Base-by-base conservation (phyloP, 2,113 vertebrate species). In the Apteryx mantelli region DNA sequence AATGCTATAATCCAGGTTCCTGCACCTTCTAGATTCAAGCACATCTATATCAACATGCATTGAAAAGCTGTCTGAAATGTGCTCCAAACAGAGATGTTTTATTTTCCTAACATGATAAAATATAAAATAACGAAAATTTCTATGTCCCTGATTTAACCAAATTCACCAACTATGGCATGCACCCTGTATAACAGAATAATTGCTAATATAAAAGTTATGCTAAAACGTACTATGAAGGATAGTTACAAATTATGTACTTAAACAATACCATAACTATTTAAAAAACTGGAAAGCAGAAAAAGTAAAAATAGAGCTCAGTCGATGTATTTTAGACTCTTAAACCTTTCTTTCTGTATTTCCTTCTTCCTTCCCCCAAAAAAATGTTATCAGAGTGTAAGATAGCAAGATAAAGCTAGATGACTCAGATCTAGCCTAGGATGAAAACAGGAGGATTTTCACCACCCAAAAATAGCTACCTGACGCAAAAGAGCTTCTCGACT, bases 401-500 rank as follows among this genome's bases (percentile, higher is more conserved):
- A 92, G 18, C 20, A 91, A 69, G 38, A 56, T 52, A 78, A 86
- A 78, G 19, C 16, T 80, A 75, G 81, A 79, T 83, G 48, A 84
- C 30, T 85, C 40, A 71, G 82, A 79, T 8, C 50, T 12, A 61
- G 69, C 5, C 76, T 78, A 77, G 78, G 60, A 80, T 15, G 32
- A 97, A 97, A 94, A 73, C 32, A 70, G 66, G 2, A 44, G 10
- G 9, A 92, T 83, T 95, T 93, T 74, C 70, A 61, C 11, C 66
- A 84, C 13, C 89, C 53, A 30, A 61, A 95, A 86, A 66, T 17
- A 92, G 76, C 94, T 98, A 99, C 99, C 99, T 99, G 99, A 92
- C 97, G 98, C 91, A 98, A 95, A 78, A 99, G 99, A 61, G 98
- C 94, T 94, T 99, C 98, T 97, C 98, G 98, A 95, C 96, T 98